These are phyloP conservation scores for Steinernema scapterisci DNA, from an alignment of 2,888 invertebrate species.

Conservation along the genomic window DNA sequence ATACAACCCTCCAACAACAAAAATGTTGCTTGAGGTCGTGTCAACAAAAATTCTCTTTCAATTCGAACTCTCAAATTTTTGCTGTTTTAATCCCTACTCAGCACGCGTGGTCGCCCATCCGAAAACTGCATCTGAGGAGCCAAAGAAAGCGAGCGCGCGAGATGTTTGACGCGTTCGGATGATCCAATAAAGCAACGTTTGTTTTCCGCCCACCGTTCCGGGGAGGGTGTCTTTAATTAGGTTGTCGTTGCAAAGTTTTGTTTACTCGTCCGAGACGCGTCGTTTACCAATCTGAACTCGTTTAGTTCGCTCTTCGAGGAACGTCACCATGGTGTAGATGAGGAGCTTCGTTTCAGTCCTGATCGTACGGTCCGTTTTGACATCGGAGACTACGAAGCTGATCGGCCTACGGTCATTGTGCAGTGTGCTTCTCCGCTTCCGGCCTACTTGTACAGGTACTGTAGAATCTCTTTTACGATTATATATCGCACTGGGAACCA, in stretches of 20 bases:
- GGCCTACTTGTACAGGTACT: background rate
- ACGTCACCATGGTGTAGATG: background rate
- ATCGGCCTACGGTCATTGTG: background rate
- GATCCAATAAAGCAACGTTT: background rate
- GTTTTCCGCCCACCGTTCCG: background rate
- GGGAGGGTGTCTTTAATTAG: background rate
- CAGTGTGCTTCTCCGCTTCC: background rate
- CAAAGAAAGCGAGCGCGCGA: too few relatives aligned
- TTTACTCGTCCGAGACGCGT: background rate
- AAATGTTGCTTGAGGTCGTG: too few relatives aligned
- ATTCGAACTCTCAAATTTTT: too few relatives aligned
- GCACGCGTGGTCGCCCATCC: too few relatives aligned
- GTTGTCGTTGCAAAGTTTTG: slow-evolving; percentile 6
- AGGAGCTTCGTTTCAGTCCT: background rate
- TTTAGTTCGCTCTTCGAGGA: slow-evolving; percentile 15
- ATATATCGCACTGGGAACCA: too few relatives aligned
- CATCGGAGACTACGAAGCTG: background rate
- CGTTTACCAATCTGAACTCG: background rate
- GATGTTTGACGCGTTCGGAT: background rate
- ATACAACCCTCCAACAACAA: too few relatives aligned
- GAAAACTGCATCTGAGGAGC: too few relatives aligned
- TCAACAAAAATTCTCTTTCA: too few relatives aligned
- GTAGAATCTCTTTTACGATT: too few relatives aligned
- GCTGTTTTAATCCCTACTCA: too few relatives aligned
- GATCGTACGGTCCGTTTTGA: slow-evolving; percentile 10